A percentile compares a stretch with the other conserved stretches of the same genome.
Evolutionary conservation across 2,888 invertebrate genomes (phyloP).

Genomic region (Pemphredon lugubris): DNA sequence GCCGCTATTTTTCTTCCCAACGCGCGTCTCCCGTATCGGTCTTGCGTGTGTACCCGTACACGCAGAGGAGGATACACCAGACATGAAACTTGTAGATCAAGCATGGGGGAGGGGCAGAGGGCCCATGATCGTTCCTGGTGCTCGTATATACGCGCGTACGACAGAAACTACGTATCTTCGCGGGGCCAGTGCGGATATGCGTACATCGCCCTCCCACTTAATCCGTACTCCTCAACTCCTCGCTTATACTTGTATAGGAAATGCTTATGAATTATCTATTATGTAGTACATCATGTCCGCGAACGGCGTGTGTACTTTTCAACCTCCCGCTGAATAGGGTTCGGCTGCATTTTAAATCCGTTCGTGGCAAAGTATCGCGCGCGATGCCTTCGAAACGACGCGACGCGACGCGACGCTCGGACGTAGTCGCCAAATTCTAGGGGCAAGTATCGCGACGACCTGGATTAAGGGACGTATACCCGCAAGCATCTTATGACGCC

Average conservation of each 20-base stretch:
- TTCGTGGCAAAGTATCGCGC: not conserved
- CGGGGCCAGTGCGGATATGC: not conserved
- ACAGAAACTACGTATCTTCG: slow-evolving; percentile 19
- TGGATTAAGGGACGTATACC: slow-evolving; percentile 35
- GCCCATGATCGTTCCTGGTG: slow-evolving; percentile 14
- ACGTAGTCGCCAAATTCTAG: slow-evolving; percentile 40
- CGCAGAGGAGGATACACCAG: slow-evolving; percentile 10
- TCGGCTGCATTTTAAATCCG: slow-evolving; percentile 28
- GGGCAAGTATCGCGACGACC: slow-evolving; percentile 22
- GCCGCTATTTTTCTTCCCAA: slow-evolving; percentile 52
- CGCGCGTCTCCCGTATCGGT: slow-evolving; percentile 8
- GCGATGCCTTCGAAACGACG: not conserved
- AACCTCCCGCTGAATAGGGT: slow-evolving; percentile 8
- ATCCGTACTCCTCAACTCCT: slow-evolving; percentile 38
- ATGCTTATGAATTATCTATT: slow-evolving; percentile 63
- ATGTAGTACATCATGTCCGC: slow-evolving; percentile 54
- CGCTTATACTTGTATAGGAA: slow-evolving; percentile 34
- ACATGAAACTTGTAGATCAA: slow-evolving; percentile 35
- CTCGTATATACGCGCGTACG: not conserved
- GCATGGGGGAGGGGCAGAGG: slow-evolving; percentile 8
- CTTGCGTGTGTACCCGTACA: slow-evolving; percentile 26
- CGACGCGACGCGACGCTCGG: slow-evolving; percentile 5
- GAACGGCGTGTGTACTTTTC: slow-evolving; percentile 34
- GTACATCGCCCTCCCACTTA: slow-evolving; percentile 41
- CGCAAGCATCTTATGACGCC: too few relatives aligned